Percentiles rank a stretch among this genome's conserved stretches.
These are phyloP conservation scores for Tetramorium alpestre DNA, from an alignment of 1,140 invertebrate genomes.

Conservation along the genomic window DNA sequence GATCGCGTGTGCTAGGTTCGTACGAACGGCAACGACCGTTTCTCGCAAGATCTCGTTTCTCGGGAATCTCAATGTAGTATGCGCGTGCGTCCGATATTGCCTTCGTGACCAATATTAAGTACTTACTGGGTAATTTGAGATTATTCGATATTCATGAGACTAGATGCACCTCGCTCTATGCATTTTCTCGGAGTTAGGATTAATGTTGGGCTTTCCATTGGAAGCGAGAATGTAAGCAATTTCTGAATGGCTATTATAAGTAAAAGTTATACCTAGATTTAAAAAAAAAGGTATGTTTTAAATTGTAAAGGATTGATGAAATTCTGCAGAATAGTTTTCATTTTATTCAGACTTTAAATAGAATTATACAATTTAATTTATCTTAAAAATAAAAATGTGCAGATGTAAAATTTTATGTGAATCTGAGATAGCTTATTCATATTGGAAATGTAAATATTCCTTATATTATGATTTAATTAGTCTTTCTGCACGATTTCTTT, in stretches of 20 bases:
- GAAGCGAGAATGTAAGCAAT: background rate
- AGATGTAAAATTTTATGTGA: background rate
- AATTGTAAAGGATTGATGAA: background rate
- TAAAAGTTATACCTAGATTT: background rate
- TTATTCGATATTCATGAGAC: conserved; percentile 48
- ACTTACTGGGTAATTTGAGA: conserved; percentile 46
- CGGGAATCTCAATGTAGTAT: conserved; percentile 21
- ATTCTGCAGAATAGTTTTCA: background rate
- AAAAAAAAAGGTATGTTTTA: background rate
- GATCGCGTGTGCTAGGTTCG: conserved; percentile 31
- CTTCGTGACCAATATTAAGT: conserved; percentile 53
- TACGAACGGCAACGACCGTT: background rate
- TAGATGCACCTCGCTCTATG: background rate
- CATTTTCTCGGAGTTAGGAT: background rate
- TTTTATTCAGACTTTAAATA: conserved; percentile 7
- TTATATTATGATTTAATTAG: background rate
- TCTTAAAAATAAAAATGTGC: background rate
- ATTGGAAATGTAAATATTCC: background rate
- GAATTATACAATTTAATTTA: background rate
- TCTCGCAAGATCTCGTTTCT: conserved; percentile 38
- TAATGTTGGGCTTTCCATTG: background rate
- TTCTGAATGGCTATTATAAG: background rate
- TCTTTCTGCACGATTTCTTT: background rate
- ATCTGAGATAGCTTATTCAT: background rate
- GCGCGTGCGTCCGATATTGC: conserved; percentile 52